Conservation (phyloP, 2,113 vertebrate species). For the Centropus bengalensis region DNA sequence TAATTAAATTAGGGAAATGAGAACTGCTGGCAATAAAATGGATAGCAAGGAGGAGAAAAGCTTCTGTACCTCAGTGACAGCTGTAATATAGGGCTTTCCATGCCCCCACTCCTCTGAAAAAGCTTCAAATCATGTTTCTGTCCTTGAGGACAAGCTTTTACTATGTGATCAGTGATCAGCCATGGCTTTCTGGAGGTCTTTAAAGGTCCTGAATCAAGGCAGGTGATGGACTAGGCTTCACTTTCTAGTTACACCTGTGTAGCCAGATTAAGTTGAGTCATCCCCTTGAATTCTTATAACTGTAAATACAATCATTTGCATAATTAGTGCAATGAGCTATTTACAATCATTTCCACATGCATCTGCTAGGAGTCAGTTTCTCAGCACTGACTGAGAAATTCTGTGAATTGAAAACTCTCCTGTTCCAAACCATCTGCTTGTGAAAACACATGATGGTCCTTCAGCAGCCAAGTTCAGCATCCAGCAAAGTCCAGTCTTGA, state of each 20-base stretch:
- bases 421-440: background rate
- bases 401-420: background rate
- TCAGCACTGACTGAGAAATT: background rate
- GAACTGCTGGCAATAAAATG: conserved; percentile 18
- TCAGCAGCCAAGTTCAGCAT: background rate
- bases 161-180: background rate
- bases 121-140: background rate
- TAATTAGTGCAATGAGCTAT: background rate
- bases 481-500: background rate
- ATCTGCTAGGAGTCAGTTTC: background rate
- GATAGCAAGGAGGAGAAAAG: conserved; percentile 1
- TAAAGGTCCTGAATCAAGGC: background rate
- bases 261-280: background rate
- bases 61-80: background rate
- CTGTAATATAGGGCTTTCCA: background rate
- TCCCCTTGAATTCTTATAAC: background rate
- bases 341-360: background rate
- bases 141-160: background rate
- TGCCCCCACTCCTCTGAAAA: background rate
- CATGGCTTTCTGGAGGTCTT: background rate
- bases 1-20: conserved; percentile 69
- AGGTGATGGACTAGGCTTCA: background rate
- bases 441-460: background rate
- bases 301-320: background rate
- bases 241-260: background rate